Percentiles rank a stretch among this genome's conserved stretches.
These are phyloP conservation scores for Hirtodrosophila confusa DNA, from an alignment of 2,888 invertebrate genomes.

Conservation along the genomic window DNA sequence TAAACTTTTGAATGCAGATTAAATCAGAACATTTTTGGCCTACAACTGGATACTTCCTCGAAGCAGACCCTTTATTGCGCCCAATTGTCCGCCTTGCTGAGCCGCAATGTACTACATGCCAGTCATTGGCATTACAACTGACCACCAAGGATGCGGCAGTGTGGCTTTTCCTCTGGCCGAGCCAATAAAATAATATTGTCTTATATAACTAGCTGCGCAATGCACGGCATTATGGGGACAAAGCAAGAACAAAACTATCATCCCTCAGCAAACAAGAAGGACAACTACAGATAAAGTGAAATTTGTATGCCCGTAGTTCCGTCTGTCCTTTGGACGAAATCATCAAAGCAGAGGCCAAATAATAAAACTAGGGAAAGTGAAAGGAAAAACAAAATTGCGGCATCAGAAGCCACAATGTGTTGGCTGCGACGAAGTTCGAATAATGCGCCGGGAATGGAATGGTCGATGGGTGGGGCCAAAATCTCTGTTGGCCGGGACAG, in stretches of 20 bases:
- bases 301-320: constrained; percentile 65
- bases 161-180: constrained; percentile 13
- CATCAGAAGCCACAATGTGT: constrained; percentile 38
- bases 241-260: constrained; percentile 27
- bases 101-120: constrained; percentile 8
- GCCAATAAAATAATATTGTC: constrained; percentile 77
- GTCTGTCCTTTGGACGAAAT: constrained; percentile 34
- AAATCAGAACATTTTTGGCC: constrained; percentile 15
- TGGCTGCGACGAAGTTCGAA: constrained; percentile 44
- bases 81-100: constrained; percentile 42
- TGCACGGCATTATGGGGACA: constrained; percentile 21
- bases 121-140: constrained; percentile 17
- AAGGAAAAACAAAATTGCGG: constrained; percentile 35
- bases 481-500: constrained; percentile 14
- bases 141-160: constrained; percentile 32
- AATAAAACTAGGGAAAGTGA: constrained; percentile 62
- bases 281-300: constrained; percentile 35
- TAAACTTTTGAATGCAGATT: constrained; percentile 17
- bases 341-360: constrained; percentile 56
- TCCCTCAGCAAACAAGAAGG: constrained; percentile 14
- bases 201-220: constrained; percentile 65
- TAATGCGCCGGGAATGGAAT: constrained; percentile 26
- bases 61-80: constrained; percentile 34
- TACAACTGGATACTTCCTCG: constrained; percentile 4
- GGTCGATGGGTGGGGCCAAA: constrained; percentile 8